phyloP scores from a whole-genome alignment of 1,140 invertebrate genomes.

The Rhyacophila brunnea region DNA sequence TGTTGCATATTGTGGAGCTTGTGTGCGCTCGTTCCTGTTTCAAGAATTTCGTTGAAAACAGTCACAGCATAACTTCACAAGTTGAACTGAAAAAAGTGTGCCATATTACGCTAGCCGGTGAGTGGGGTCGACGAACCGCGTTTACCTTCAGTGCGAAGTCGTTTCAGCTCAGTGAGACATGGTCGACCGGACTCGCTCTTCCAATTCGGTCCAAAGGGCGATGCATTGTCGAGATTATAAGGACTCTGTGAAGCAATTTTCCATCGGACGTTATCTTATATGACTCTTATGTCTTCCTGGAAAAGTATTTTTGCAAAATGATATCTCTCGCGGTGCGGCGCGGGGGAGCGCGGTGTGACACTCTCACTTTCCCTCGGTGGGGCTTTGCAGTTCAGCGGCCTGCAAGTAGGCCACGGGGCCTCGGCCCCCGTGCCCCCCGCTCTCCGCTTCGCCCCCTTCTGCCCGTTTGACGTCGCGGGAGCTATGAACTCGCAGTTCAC shows the following conservation, averaged over 20 bases:
- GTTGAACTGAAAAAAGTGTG: conserved; percentile 14
- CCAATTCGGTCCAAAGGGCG: no score
- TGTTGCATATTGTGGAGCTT: no score
- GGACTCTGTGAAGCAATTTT: no score
- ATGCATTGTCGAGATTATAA: no score
- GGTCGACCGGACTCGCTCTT: no score
- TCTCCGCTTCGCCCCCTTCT: conserved; percentile 40
- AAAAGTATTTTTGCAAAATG: no score
- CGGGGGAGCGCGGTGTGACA: conserved; percentile 37
- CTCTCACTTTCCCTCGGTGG: conserved; percentile 62
- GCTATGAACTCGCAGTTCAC: conserved; percentile 40
- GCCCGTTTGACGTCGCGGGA: conserved; percentile 26
- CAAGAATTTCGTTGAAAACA: no score
- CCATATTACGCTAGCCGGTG: background rate
- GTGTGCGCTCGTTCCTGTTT: no score
- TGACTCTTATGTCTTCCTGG: no score
- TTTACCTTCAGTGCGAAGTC: conserved; percentile 15
- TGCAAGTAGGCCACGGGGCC: conserved; percentile 64
- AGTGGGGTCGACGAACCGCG: conserved; percentile 19
- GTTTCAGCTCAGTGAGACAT: background rate
- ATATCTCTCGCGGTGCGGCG: background rate
- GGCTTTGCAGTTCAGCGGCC: conserved; percentile 58
- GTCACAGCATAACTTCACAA: background rate
- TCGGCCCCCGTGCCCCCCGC: conserved; percentile 55
- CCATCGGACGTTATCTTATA: no score